Percentiles rank a stretch among this genome's conserved stretches.
Conservation (phyloP, 2,888 invertebrate genomes). For the Erebia palarica region DNA sequence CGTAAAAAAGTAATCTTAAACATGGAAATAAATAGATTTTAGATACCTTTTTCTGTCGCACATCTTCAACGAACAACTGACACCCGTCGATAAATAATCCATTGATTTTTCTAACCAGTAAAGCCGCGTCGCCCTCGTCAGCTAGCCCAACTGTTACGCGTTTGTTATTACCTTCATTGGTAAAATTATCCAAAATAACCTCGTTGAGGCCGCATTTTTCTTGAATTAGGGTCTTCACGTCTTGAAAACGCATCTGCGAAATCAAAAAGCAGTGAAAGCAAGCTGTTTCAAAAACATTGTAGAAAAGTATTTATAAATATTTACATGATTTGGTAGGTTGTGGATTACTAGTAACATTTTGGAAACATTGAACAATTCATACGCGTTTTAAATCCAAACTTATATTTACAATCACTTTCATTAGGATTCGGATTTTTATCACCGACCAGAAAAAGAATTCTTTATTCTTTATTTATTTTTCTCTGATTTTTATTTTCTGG, state of each 20-base stretch:
- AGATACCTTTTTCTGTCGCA: slow-evolving; percentile 47
- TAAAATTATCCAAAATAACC: slow-evolving; percentile 49
- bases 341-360: slow-evolving; percentile 51
- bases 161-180: slow-evolving; percentile 42
- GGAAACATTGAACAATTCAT: not conserved
- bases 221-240: slow-evolving; percentile 46
- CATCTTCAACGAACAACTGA: slow-evolving; percentile 47
- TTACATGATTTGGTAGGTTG: slow-evolving; percentile 49
- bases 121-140: slow-evolving; percentile 48
- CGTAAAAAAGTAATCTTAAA: too few species aligned
- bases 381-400: too few species aligned
- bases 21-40: too few species aligned
- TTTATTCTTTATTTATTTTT: too few species aligned
- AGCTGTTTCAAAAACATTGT: not conserved
- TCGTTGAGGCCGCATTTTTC: slow-evolving; percentile 48
- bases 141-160: slow-evolving; percentile 51
- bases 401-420: too few species aligned
- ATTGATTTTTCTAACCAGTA: slow-evolving; percentile 47
- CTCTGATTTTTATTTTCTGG: too few species aligned
- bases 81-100: slow-evolving; percentile 44
- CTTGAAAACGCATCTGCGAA: slow-evolving; percentile 43
- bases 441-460: too few species aligned
- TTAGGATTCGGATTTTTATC: too few species aligned
- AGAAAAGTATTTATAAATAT: slow-evolving; percentile 29
- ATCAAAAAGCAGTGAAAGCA: not conserved